Evolutionary conservation across 1,140 invertebrate genomes (phyloP).

Genomic region (Magallana ariakensis): DNA sequence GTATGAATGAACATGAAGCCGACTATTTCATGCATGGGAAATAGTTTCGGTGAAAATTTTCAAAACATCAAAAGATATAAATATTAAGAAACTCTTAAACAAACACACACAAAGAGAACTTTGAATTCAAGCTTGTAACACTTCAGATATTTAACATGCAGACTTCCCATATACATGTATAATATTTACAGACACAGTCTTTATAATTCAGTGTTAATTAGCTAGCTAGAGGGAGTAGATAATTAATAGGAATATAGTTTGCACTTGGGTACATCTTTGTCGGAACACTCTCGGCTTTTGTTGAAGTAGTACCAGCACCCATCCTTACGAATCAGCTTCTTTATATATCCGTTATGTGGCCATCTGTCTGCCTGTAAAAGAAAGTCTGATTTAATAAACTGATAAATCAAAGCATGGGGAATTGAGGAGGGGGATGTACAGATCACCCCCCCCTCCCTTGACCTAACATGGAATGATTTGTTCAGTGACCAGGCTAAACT

Average conservation of each 20-base stretch:
- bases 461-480: too few species aligned
- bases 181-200: conserved; percentile 6
- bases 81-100: too few species aligned
- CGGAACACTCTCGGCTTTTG: conserved; percentile 77
- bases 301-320: conserved; percentile 79
- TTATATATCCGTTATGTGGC: conserved; percentile 79
- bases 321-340: conserved; percentile 78
- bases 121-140: background rate
- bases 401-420: too few species aligned
- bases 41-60: too few species aligned
- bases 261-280: conserved; percentile 78
- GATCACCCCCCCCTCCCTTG: too few species aligned
- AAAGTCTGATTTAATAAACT: too few species aligned
- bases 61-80: too few species aligned
- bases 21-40: too few species aligned
- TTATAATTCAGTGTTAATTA: background rate
- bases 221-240: background rate
- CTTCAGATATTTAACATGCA: background rate
- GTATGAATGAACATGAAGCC: too few species aligned
- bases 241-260: conserved; percentile 77
- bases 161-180: background rate
- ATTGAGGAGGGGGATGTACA: too few species aligned
- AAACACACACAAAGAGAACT: conserved; percentile 16
- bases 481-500: too few species aligned
- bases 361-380: conserved; percentile 75